These are phyloP conservation scores for Noturus placidus DNA, from an alignment of 2,113 vertebrate species.

Conservation along the genomic window DNA sequence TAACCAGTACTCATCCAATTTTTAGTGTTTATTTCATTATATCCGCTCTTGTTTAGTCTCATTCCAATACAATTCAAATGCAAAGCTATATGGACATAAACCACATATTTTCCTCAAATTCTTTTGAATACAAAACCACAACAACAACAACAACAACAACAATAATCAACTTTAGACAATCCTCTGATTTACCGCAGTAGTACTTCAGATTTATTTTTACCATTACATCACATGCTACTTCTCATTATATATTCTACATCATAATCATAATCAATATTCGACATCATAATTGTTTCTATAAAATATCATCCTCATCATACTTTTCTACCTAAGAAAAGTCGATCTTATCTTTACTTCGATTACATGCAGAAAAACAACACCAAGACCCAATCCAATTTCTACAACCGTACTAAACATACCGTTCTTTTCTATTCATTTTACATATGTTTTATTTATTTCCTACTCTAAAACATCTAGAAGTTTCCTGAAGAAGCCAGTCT, in stretches of 20 bases:
- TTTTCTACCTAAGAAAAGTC: neutral
- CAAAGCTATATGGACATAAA: neutral
- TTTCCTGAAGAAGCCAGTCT: neutral
- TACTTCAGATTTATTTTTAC: too few species aligned
- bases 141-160: too few species aligned
- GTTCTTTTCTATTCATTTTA: neutral
- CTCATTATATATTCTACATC: neutral
- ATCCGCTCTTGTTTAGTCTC: neutral
- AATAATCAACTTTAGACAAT: neutral
- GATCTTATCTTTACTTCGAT: neutral
- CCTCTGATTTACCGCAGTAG: too few species aligned
- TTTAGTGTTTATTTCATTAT: neutral
- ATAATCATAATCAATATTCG: too few species aligned
- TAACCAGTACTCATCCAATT: neutral
- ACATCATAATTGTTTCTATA: too few species aligned
- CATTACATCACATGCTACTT: neutral
- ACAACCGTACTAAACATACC: neutral
- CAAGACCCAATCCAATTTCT: neutral
- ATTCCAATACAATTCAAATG: neutral
- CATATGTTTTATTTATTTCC: neutral
- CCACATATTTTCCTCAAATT: neutral
- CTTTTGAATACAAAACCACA: neutral
- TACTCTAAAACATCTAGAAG: neutral
- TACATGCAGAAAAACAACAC: too few species aligned
- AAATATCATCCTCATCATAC: too few species aligned